Evolutionary conservation across 2,797 vertebrate species (phyloP).

Genomic region (Tarsius wallacei): DNA sequence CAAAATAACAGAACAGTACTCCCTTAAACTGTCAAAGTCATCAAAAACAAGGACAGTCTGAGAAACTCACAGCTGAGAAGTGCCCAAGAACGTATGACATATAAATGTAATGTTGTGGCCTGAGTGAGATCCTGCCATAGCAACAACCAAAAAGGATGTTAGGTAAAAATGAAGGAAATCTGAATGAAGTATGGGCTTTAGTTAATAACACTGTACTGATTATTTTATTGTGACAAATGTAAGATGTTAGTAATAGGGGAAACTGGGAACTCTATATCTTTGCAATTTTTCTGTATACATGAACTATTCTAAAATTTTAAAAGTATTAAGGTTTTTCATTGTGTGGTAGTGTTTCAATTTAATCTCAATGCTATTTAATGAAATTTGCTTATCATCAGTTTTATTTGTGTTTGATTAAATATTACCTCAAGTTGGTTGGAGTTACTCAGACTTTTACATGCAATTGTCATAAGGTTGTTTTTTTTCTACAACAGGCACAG

Average conservation of each 20-base stretch:
- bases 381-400: conserved; percentile 43
- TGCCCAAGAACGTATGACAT: background rate
- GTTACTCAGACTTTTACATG: conserved; percentile 13
- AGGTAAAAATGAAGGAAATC: background rate
- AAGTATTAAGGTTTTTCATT: background rate
- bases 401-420: conserved; percentile 45
- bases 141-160: background rate
- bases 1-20: background rate
- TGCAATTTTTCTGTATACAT: background rate
- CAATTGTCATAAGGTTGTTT: background rate
- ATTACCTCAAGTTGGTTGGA: conserved; percentile 19
- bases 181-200: background rate
- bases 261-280: background rate
- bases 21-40: background rate
- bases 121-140: background rate
- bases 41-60: background rate
- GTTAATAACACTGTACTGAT: background rate
- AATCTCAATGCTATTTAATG: background rate
- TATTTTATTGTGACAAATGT: background rate
- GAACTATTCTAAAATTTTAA: background rate
- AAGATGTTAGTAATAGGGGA: background rate
- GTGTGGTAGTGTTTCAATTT: background rate
- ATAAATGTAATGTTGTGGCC: background rate
- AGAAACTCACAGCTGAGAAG: background rate
- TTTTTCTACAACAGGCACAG: conserved; percentile 57